phyloP scores from a whole-genome alignment of 2,797 vertebrate species.

The Sparidentex hasta region DNA sequence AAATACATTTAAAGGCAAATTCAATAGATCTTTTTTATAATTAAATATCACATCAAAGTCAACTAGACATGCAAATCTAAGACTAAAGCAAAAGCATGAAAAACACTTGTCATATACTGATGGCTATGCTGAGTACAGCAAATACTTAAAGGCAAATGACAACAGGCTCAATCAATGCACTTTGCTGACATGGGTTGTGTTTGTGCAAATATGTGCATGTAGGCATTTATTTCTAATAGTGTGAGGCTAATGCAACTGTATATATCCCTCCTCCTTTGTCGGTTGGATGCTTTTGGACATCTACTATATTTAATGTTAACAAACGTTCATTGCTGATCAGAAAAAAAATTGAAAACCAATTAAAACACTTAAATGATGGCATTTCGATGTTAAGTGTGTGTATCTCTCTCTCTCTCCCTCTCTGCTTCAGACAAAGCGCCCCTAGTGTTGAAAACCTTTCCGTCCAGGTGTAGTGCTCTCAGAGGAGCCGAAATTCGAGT shows the following conservation, averaged over 20 bases:
- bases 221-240: neutral
- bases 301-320: neutral
- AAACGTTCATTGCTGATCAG: neutral
- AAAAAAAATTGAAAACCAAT: neutral
- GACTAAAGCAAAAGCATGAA: neutral
- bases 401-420: neutral
- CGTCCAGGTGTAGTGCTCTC: conserved; percentile 21
- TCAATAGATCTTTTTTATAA: neutral
- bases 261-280: neutral
- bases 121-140: neutral
- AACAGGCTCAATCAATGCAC: conserved; percentile 16
- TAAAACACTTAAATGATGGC: neutral
- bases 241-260: neutral
- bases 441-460: neutral
- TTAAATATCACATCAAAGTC: neutral
- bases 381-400: neutral
- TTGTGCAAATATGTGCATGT: neutral
- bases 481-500: conserved; percentile 33
- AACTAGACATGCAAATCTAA: neutral
- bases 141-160: neutral
- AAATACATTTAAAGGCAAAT: neutral
- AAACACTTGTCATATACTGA: conserved; percentile 8
- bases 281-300: neutral
- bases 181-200: neutral
- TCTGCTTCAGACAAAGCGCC: neutral